phyloP scores from a whole-genome alignment of 2,113 vertebrate species.

The Caranx ignobilis region DNA sequence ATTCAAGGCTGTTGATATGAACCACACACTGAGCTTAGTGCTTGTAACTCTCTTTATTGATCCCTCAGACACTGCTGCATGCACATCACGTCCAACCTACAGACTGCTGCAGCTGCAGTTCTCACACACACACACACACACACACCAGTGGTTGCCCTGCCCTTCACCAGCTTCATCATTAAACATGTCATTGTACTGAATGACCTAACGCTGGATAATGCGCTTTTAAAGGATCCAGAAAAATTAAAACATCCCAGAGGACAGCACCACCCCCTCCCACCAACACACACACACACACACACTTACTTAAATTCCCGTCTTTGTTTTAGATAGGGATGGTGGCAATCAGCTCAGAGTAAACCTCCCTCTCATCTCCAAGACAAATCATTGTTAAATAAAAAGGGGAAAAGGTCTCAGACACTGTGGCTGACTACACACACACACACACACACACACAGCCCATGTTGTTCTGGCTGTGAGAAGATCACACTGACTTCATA shows the following conservation, averaged over 20 bases:
- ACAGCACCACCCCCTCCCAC: background rate
- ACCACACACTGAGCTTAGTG: background rate
- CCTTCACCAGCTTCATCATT: slow-evolving; percentile 60
- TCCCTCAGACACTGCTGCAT: slow-evolving; percentile 38
- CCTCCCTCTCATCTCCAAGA: background rate
- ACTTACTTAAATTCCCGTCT: background rate
- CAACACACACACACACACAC: no score
- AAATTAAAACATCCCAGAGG: background rate
- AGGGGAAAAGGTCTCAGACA: no score
- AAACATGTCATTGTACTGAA: background rate
- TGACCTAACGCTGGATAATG: background rate
- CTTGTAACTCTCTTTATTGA: slow-evolving; percentile 29
- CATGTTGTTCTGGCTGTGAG: no score
- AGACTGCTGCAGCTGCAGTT: slow-evolving; percentile 50
- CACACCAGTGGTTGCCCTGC: slow-evolving; percentile 22
- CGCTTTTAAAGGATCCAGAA: background rate
- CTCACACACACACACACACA: slow-evolving; percentile 3
- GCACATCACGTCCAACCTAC: slow-evolving; percentile 52
- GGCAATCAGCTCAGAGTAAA: background rate
- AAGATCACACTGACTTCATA: no score
- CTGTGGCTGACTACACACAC: no score
- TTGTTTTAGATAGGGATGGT: background rate
- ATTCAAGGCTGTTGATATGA: background rate
- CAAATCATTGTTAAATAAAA: background rate
- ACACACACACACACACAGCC: no score